These are phyloP conservation scores for Melanotaenia boesemani DNA, from an alignment of 2,797 vertebrate species.

Conservation along the genomic window DNA sequence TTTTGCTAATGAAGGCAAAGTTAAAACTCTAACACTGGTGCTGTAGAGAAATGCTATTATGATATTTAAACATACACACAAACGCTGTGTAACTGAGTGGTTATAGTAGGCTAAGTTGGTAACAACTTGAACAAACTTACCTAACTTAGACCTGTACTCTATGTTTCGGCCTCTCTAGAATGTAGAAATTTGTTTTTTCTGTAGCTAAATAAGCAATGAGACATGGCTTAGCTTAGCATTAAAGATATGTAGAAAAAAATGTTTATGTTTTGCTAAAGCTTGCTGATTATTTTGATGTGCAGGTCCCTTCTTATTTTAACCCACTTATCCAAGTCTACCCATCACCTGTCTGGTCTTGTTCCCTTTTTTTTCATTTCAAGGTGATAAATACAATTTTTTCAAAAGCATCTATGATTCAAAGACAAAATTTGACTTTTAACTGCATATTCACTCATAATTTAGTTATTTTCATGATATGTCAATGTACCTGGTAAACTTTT, in stretches of 20 bases:
- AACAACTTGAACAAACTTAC: not conserved
- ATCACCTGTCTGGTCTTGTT: too few relatives aligned
- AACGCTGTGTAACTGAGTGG: not conserved
- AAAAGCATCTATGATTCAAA: not conserved
- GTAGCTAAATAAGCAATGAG: too few relatives aligned
- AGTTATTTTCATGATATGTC: too few relatives aligned
- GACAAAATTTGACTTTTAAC: not conserved
- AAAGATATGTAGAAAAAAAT: not conserved
- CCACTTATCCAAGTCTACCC: too few relatives aligned
- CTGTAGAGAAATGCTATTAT: not conserved
- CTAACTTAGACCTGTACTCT: not conserved
- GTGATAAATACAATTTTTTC: too few relatives aligned
- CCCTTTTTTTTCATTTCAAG: too few relatives aligned
- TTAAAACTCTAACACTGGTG: conserved; percentile 59
- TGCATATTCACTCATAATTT: not conserved
- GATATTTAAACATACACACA: not conserved
- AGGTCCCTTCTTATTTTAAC: not conserved
- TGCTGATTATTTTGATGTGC: not conserved
- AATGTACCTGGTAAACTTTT: too few relatives aligned
- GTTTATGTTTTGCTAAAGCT: too few relatives aligned
- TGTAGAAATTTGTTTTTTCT: too few relatives aligned
- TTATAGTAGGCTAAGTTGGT: not conserved
- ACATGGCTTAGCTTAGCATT: not conserved
- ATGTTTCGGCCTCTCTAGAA: not conserved
- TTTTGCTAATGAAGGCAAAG: conserved; percentile 92